phyloP scores from a whole-genome alignment of 1,140 invertebrate species.

The Scylla paramamosain region DNA sequence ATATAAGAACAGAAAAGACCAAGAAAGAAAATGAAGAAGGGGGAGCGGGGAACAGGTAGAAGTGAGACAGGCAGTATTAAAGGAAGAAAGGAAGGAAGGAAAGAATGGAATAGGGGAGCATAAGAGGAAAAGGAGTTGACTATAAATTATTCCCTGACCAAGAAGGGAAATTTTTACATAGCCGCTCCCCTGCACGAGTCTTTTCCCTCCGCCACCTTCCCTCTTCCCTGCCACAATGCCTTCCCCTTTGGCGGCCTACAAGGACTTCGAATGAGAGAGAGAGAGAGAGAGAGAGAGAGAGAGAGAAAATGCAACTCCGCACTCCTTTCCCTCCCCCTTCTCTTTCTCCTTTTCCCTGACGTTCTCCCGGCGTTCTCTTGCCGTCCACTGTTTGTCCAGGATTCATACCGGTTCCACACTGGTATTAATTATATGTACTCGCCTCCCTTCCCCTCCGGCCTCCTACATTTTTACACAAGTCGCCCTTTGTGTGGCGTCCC shows the following conservation, averaged over 20 bases:
- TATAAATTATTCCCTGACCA: neutral
- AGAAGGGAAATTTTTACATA: neutral
- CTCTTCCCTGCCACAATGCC: neutral
- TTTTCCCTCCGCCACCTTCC: neutral
- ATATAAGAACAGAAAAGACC: too few species aligned
- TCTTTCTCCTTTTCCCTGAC: too few species aligned
- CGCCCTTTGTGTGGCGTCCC: neutral
- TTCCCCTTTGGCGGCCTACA: neutral
- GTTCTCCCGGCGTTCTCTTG: neutral
- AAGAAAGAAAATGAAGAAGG: too few species aligned
- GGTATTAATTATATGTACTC: slow-evolving; percentile 30
- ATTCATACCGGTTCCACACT: neutral
- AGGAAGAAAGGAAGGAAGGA: too few species aligned
- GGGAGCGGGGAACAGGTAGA: too few species aligned
- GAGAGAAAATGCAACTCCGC: neutral
- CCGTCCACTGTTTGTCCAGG: neutral
- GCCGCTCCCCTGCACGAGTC: neutral
- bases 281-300: slow-evolving; percentile 27
- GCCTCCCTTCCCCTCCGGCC: neutral
- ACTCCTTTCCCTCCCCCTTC: neutral
- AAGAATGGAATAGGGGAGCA: neutral
- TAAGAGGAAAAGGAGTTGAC: neutral
- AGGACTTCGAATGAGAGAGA: neutral
- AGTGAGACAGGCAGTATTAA: too few species aligned
- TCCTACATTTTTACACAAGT: neutral